Conservation (phyloP, 2,113 vertebrate genomes). For the Otolemur garnettii region DNA sequence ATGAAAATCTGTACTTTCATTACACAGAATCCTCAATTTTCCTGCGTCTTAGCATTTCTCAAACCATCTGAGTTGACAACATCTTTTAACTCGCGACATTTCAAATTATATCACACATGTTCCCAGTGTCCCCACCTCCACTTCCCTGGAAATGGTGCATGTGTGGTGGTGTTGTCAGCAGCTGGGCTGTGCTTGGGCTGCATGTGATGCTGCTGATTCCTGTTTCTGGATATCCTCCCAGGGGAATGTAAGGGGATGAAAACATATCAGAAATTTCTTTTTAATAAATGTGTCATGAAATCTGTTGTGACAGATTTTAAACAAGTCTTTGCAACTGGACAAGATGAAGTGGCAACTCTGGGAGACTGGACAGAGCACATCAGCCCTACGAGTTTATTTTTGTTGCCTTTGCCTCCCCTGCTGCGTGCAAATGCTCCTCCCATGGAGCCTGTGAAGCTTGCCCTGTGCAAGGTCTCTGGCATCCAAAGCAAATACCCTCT, state of each 20-base stretch:
- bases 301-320: constrained; percentile 56
- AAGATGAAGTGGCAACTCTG: not conserved
- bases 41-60: not conserved
- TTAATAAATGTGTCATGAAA: not conserved
- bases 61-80: not conserved
- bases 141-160: not conserved
- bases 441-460: not conserved
- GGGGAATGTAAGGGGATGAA: not conserved
- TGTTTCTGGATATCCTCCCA: constrained; percentile 24
- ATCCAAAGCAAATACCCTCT: constrained; percentile 66
- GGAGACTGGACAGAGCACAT: constrained; percentile 1
- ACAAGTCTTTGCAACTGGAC: not conserved
- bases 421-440: constrained; percentile 46
- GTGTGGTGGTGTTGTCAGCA: not conserved
- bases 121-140: not conserved
- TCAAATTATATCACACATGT: not conserved
- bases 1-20: not conserved
- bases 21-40: not conserved
- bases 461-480: not conserved
- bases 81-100: not conserved
- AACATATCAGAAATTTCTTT: not conserved
- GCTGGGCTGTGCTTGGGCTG: not conserved
- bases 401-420: constrained; percentile 4
- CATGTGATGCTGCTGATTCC: not conserved
- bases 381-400: not conserved